Conservation (phyloP, 2,888 invertebrate species). For the Idaea biselata region DNA sequence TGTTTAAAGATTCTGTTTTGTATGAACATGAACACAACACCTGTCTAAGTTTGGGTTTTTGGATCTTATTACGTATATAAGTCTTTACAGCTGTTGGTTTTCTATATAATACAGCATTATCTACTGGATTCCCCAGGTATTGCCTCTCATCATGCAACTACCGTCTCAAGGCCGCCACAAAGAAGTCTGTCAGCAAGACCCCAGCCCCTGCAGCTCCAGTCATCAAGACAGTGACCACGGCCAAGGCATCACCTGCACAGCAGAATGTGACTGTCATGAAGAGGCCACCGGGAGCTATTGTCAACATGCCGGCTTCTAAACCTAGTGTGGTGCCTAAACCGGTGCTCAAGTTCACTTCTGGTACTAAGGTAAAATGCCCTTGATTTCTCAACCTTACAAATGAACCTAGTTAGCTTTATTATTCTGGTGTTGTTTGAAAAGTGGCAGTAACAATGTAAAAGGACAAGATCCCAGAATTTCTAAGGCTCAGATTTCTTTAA, state of each 20-base stretch:
- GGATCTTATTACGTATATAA: too few species aligned
- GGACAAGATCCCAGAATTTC: too few species aligned
- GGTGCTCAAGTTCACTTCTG: conserved; percentile 85
- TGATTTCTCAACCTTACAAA: too few species aligned
- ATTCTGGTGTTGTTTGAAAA: too few species aligned
- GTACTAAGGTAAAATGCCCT: conserved; percentile 67
- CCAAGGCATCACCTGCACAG: conserved; percentile 59
- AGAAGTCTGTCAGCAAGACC: conserved; percentile 65
- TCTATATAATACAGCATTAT: background rate
- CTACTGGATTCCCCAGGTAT: conserved; percentile 81
- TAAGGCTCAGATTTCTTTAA: too few species aligned
- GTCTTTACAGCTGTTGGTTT: too few species aligned
- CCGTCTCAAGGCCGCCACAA: conserved; percentile 81
- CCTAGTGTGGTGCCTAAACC: conserved; percentile 88
- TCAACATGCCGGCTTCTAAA: conserved; percentile 82
- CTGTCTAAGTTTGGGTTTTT: too few species aligned
- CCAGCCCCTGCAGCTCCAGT: conserved; percentile 47
- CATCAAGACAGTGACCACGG: conserved; percentile 57
- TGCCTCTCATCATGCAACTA: conserved; percentile 92
- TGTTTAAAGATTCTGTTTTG: too few species aligned
- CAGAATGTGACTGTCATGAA: conserved; percentile 74
- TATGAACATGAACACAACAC: too few species aligned
- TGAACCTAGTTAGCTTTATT: background rate
- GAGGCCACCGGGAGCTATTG: conserved; percentile 65
- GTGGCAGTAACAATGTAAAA: too few species aligned